Base-by-base conservation (phyloP, 2,113 vertebrate species). In the Corythornis madagascariensis region DNA sequence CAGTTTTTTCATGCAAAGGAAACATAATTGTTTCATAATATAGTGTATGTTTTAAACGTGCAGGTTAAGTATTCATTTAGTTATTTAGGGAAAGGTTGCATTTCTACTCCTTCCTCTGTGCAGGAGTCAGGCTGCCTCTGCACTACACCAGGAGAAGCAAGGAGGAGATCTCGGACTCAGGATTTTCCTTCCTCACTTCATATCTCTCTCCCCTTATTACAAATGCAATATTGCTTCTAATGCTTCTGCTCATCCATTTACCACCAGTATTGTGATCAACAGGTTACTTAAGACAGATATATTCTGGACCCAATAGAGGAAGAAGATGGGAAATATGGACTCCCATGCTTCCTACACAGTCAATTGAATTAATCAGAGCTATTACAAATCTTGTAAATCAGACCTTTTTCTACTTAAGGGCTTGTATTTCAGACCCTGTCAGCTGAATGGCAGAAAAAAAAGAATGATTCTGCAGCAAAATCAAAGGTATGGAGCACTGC, bases 11-110 rank as follows among this genome's bases (percentile, higher is more conserved):
- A 80, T 80, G 53, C 67, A 92, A 86, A 95, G 21, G 60, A 77
- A 89, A 83, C 45, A 31, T 93, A 92, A 91, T 88, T 88, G 85
- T 80, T 94, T 86, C 92, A 64, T 83, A 94, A 93, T 77, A 91
- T 38, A 83, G 35, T 82, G 43, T 70, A 91, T 77, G 22, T 85
- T 96, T 83, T 83, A 83, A 88, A 86, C 69, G 56, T 89, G 33
- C 50, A 86, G 70, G 67, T 94, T 96, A 93, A 92, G 74, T 76
- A 89, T 91, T 89, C 64, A 85, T 92, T 93, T 80, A 80, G 85
- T 88, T 83, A 77, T 83, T 80, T 74, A 88, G 40, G 60, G 57
- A 88, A 28, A 83, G 21, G n/a, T 28, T 81, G n/a, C 28, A 55
- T 26, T 84, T 86, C 45, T 75, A 42, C 55, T 63, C 52, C 43